phyloP scores from a whole-genome alignment of 2,888 invertebrate genomes.

The Latrodectus elegans region DNA sequence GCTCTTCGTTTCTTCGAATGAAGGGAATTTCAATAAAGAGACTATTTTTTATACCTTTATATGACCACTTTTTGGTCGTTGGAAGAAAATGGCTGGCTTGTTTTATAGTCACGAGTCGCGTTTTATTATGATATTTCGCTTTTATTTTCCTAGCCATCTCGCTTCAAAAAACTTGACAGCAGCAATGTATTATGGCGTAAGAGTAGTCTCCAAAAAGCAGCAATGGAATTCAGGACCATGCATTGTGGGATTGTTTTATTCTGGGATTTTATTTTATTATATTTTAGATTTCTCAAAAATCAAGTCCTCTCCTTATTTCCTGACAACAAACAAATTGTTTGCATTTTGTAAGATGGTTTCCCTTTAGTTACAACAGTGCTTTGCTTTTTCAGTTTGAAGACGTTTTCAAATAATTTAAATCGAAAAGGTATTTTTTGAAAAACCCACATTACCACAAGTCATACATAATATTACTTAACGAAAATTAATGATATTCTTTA shows the following conservation, averaged over 20 bases:
- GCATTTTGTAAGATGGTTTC: slow-evolving; percentile 15
- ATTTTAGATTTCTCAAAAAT: slow-evolving; percentile 36
- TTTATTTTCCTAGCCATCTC: slow-evolving; percentile 64
- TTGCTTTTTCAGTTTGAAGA: too few species aligned
- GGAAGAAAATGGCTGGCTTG: slow-evolving; percentile 55
- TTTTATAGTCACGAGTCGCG: slow-evolving; percentile 63
- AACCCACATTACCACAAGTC: too few species aligned
- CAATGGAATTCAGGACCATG: slow-evolving; percentile 57
- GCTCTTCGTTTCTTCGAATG: slow-evolving; percentile 55
- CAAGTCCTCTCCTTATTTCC: slow-evolving; percentile 52
- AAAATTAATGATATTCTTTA: too few species aligned
- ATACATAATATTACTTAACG: too few species aligned
- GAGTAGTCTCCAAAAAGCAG: slow-evolving; percentile 49
- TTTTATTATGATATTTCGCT: slow-evolving; percentile 69
- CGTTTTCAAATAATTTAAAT: too few species aligned
- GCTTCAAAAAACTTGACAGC: slow-evolving; percentile 67
- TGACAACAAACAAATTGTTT: slow-evolving; percentile 68
- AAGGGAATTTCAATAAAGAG: slow-evolving; percentile 64
- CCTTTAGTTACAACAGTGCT: too few species aligned
- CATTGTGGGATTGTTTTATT: slow-evolving; percentile 60
- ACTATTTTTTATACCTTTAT: slow-evolving; percentile 61
- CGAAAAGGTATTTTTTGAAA: too few species aligned
- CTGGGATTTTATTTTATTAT: slow-evolving; percentile 61
- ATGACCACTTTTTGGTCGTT: slow-evolving; percentile 54
- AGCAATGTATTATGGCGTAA: slow-evolving; percentile 59